These are phyloP conservation scores for Otus sunia DNA, from an alignment of 2,113 vertebrate genomes.

Conservation along the genomic window DNA sequence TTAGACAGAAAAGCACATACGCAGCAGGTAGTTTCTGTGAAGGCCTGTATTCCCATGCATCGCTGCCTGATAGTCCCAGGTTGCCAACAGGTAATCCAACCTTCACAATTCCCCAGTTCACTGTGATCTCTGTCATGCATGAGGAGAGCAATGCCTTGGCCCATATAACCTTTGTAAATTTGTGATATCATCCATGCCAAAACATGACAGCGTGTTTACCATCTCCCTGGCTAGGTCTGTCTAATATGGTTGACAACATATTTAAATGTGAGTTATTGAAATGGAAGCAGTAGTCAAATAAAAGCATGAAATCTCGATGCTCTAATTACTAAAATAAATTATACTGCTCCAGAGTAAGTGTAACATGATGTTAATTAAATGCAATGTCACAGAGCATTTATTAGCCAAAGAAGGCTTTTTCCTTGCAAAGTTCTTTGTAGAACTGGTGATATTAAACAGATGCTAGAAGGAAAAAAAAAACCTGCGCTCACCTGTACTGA, in stretches of 20 bases:
- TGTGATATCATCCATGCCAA: neutral
- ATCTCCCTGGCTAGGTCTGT: neutral
- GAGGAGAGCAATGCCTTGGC: neutral
- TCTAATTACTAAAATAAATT: neutral
- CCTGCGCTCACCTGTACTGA: neutral
- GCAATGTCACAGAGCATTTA: neutral
- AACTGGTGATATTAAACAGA: neutral
- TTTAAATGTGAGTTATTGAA: neutral
- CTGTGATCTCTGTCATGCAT: neutral
- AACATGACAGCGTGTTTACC: neutral
- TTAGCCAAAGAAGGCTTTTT: neutral
- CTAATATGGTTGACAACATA: neutral
- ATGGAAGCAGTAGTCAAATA: neutral
- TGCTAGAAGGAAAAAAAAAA: neutral
- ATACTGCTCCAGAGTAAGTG: neutral
- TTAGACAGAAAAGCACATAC: neutral
- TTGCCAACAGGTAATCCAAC: neutral
- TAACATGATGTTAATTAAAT: neutral
- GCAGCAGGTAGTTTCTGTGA: neutral
- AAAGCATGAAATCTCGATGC: neutral
- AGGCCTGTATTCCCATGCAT: neutral
- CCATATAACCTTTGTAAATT: neutral
- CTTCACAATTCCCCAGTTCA: neutral
- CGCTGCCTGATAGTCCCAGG: neutral
- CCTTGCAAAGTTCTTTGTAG: neutral